Base-by-base conservation (phyloP, 2,888 invertebrate genomes). In the Calephelis perditalis region DNA sequence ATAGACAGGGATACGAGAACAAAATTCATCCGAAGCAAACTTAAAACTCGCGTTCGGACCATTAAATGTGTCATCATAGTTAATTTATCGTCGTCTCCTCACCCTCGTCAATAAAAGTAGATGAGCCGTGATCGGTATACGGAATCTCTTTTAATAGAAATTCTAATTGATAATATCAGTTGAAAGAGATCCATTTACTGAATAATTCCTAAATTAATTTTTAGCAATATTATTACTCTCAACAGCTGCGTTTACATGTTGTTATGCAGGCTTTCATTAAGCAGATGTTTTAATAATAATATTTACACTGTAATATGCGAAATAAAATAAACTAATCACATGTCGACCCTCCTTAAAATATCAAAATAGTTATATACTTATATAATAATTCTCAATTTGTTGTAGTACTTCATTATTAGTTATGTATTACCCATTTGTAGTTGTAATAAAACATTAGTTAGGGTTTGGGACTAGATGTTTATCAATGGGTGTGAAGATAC, bases 81-180 rank as follows among this genome's bases (percentile, higher is more conserved):
- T 73, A 76, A 88, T 90, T 88, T 86, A 88, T 81, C 68, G 73
- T 68, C 65, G 68, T 67, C 68, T 73, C 73, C 73, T 72, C 73
- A 71, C 79, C 84, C 83, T 75, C 76, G 72, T 77, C 73, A 83
- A 86, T 84, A 83, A 84, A 84, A 84, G 70, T 87, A 83, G 82
- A 87, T 89, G 89, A 84, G 77, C 85, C 89, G 79, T 88, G 84
- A 81, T 86, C 78, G 80, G 79, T 82, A 78, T 81, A 82, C 83
- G 62, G 64, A 60, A 61, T 63, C 57, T 57, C 54, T 61, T 62
- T 56, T 65, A 61, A 58, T 55, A 15, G 47, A 63, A 62, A 45
- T 65, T 60, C 55, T 40, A 54, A 26, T 47, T 47, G 57, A 47
- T 52, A 52, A 52, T 52, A 52, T 52, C 52, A 58, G 60, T 62